These are phyloP conservation scores for Drosophila pandora DNA, from an alignment of 1,140 invertebrate species.

Conservation along the genomic window DNA sequence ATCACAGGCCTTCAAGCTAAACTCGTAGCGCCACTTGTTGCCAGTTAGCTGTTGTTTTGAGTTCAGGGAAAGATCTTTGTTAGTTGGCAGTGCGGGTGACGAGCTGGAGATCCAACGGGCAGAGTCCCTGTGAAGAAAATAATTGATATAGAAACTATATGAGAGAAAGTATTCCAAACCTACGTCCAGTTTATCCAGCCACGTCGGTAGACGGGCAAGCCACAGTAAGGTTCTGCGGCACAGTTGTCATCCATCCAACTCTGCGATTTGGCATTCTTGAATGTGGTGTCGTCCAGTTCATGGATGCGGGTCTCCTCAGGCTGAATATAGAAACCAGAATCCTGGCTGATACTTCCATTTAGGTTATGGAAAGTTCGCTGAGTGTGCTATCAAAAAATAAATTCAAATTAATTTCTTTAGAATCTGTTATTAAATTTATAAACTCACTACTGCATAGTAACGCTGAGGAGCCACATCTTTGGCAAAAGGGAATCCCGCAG, in stretches of 20 bases:
- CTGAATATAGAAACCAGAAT: conserved; percentile 73
- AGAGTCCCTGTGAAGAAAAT: conserved; percentile 35
- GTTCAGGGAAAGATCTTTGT: conserved; percentile 40
- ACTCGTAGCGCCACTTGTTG: conserved; percentile 57
- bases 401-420: no score
- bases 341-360: conserved; percentile 36
- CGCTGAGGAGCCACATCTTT: conserved; percentile 87
- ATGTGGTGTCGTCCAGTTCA: conserved; percentile 56
- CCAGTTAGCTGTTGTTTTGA: conserved; percentile 6
- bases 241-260: conserved; percentile 59
- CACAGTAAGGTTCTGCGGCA: conserved; percentile 61
- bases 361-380: conserved; percentile 55
- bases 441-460: conserved; percentile 87
- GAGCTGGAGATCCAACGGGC: conserved; percentile 62
- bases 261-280: conserved; percentile 54
- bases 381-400: conserved; percentile 53
- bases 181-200: conserved; percentile 77
- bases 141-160: background rate
- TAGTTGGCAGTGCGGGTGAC: conserved; percentile 39
- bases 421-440: no score
- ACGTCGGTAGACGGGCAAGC: conserved; percentile 83
- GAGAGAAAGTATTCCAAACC: background rate
- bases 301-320: conserved; percentile 68
- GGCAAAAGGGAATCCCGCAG: conserved; percentile 90
- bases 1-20: conserved; percentile 86